Percentiles rank a stretch among this genome's conserved stretches.
Conservation (phyloP, 2,888 invertebrate species). For the Aplocera efformata region DNA sequence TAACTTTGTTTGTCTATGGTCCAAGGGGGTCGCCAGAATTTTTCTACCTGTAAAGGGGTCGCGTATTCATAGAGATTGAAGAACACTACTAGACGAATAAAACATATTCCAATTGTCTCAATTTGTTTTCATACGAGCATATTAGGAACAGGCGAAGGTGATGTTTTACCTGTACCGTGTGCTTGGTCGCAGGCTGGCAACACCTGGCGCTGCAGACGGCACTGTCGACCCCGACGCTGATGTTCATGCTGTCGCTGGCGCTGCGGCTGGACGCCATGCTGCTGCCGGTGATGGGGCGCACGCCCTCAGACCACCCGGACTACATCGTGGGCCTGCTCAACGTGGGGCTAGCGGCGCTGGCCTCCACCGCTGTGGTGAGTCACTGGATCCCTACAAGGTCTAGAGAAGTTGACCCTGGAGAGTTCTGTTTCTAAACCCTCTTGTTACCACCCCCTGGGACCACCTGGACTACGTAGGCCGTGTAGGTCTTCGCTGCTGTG, state of each 20-base stretch:
- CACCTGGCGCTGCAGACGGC: constrained; percentile 49
- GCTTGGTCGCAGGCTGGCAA: constrained; percentile 63
- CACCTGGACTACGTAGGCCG: constrained; percentile 46
- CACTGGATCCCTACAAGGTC: no score
- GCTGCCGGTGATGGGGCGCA: constrained; percentile 56
- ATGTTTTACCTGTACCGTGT: no score
- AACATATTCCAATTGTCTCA: no score
- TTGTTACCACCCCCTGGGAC: constrained; percentile 30
- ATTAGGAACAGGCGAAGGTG: no score
- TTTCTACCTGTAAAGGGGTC: no score
- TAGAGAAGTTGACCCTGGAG: no score
- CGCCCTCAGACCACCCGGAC: constrained; percentile 43
- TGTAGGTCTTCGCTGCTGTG: constrained; percentile 35
- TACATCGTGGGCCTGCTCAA: constrained; percentile 45
- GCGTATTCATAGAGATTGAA: no score
- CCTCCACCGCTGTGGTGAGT: constrained; percentile 44
- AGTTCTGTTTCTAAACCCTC: no score
- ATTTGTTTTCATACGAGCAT: no score
- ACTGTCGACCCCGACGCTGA: constrained; percentile 40
- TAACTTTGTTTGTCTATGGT: no score
- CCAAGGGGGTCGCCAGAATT: no score
- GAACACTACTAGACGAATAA: no score
- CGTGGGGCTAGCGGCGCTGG: constrained; percentile 38
- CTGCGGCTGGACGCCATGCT: constrained; percentile 50
- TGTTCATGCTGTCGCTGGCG: constrained; percentile 43